phyloP scores from a whole-genome alignment of 2,888 invertebrate genomes.

The Ephialtes manifestator region DNA sequence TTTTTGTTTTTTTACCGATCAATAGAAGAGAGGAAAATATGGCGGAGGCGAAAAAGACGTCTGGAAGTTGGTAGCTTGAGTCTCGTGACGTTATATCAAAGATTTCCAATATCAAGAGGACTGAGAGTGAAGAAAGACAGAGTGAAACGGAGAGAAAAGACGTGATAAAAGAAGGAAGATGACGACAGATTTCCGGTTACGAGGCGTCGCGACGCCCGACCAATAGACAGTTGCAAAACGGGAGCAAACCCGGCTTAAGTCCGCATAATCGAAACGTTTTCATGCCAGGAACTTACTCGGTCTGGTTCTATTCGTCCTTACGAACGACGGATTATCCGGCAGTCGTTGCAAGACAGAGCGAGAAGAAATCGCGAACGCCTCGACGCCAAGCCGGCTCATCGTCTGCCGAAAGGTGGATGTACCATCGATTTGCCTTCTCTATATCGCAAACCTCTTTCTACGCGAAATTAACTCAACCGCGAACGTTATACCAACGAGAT shows the following conservation, averaged over 20 bases:
- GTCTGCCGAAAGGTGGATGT: background rate
- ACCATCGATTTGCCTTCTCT: constrained; percentile 49
- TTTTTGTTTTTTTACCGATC: constrained; percentile 15
- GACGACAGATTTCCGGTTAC: constrained; percentile 53
- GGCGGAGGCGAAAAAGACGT: background rate
- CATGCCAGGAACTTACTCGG: constrained; percentile 66
- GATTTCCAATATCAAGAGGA: constrained; percentile 70
- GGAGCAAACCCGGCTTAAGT: constrained; percentile 76
- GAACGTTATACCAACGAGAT: constrained; percentile 51
- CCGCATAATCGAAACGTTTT: constrained; percentile 72
- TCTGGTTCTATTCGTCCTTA: constrained; percentile 58
- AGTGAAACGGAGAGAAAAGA: constrained; percentile 19
- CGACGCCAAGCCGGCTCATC: constrained; percentile 21
- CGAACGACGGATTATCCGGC: constrained; percentile 68
- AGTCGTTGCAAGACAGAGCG: constrained; percentile 32
- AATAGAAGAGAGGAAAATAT: background rate
- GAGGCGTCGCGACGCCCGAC: constrained; percentile 36
- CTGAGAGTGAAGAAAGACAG: constrained; percentile 29
- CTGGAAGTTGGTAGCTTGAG: constrained; percentile 6
- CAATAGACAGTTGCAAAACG: constrained; percentile 69
- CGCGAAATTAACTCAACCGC: constrained; percentile 54
- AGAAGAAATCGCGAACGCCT: constrained; percentile 27
- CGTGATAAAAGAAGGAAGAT: background rate
- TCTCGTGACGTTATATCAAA: constrained; percentile 52
- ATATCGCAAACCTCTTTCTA: background rate